These are phyloP conservation scores for Cyphomyrus discorhynchus DNA, from an alignment of 2,113 vertebrate genomes.

Conservation along the genomic window DNA sequence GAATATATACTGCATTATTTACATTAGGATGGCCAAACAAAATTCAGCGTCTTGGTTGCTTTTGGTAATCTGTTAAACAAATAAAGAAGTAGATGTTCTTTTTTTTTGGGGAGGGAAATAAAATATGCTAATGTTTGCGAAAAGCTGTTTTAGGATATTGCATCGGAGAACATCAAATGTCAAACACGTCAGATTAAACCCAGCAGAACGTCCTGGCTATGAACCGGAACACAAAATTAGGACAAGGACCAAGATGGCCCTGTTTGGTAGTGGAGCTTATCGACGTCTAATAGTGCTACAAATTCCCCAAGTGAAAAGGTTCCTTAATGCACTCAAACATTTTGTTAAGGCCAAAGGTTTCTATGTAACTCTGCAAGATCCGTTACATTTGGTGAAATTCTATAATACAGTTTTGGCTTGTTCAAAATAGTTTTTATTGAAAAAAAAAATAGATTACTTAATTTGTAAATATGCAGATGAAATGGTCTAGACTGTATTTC, in stretches of 20 bases:
- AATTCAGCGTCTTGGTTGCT: not conserved
- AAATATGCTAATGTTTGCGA: not conserved
- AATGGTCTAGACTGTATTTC: not conserved
- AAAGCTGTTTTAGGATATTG: not conserved
- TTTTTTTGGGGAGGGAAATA: not conserved
- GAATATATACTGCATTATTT: not conserved
- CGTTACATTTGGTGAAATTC: not conserved
- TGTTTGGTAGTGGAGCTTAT: not conserved
- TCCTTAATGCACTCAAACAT: not conserved
- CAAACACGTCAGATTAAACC: not conserved
- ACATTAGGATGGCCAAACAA: not conserved
- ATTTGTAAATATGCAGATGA: not conserved
- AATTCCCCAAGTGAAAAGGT: not conserved
- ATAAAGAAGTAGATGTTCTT: not conserved
- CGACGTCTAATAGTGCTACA: not conserved
- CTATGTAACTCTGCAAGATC: not conserved
- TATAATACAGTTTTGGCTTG: not conserved
- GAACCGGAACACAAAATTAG: not conserved
- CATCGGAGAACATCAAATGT: not conserved
- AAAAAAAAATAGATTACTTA: too few relatives aligned
- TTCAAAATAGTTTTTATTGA: too few relatives aligned
- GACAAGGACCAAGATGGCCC: not conserved
- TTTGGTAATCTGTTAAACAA: not conserved
- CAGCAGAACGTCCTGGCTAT: not conserved
- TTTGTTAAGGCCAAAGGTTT: not conserved